These are phyloP conservation scores for Lasioglossum lativentre DNA, from an alignment of 2,888 invertebrate genomes.

Conservation along the genomic window DNA sequence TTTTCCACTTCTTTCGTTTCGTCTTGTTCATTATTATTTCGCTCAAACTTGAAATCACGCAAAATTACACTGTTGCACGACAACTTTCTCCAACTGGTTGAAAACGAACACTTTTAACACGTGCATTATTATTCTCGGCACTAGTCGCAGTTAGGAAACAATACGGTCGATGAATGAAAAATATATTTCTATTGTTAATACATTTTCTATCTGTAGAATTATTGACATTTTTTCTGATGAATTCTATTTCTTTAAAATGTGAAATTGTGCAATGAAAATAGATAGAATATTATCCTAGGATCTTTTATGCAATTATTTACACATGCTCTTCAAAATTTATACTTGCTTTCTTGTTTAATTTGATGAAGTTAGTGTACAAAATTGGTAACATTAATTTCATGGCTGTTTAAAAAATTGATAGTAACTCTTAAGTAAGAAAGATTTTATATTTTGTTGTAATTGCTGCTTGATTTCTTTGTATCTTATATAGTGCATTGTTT, in stretches of 20 bases:
- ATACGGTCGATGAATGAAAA: background rate
- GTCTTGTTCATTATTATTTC: slow-evolving; percentile 22
- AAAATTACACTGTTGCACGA: background rate
- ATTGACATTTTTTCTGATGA: background rate
- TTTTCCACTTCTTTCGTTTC: slow-evolving; percentile 23
- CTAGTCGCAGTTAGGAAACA: background rate
- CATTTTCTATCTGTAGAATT: background rate
- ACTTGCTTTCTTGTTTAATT: background rate
- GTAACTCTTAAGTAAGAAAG: background rate
- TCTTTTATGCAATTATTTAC: too few relatives aligned
- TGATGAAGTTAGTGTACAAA: too few relatives aligned
- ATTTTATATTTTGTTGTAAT: background rate
- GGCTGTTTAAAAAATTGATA: too few relatives aligned
- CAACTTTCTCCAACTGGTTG: background rate
- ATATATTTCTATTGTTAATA: background rate
- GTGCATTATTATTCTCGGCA: background rate
- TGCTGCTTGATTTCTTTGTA: background rate
- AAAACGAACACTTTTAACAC: background rate
- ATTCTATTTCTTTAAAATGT: background rate
- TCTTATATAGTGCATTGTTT: background rate
- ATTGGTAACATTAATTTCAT: too few relatives aligned
- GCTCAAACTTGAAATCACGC: background rate
- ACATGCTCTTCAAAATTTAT: background rate
- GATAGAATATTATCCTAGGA: too few relatives aligned
- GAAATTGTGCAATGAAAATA: too few relatives aligned